phyloP scores from a whole-genome alignment of 2,888 invertebrate species.

The Drosophila infuscata region DNA sequence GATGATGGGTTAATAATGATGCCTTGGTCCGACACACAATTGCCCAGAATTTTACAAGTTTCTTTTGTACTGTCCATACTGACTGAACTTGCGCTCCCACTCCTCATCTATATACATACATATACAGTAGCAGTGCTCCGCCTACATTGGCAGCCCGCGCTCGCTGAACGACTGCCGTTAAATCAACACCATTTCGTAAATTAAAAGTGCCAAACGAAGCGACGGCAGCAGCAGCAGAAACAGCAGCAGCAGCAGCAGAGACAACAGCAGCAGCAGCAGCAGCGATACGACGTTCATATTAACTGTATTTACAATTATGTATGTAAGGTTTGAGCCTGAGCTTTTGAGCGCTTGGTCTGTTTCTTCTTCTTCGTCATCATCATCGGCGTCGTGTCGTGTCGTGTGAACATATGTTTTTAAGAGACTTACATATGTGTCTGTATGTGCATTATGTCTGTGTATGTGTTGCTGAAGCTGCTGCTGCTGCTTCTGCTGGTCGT shows the following conservation, averaged over 20 bases:
- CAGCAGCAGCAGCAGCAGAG: conserved; percentile 11
- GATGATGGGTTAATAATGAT: conserved; percentile 40
- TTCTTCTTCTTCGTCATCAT: background rate
- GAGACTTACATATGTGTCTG: conserved; percentile 14
- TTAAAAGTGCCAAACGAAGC: conserved; percentile 78
- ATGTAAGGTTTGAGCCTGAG: conserved; percentile 15
- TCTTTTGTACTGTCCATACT: conserved; percentile 52
- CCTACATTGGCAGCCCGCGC: conserved; percentile 19
- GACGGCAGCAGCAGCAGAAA: conserved; percentile 27
- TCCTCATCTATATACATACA: no score
- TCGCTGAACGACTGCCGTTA: conserved; percentile 64
- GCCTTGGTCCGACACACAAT: conserved; percentile 61
- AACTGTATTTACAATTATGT: conserved; percentile 78
- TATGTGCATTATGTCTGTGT: conserved; percentile 1
- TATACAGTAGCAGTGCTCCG: background rate
- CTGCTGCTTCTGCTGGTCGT: conserved; percentile 11
- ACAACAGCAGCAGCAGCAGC: conserved; percentile 21
- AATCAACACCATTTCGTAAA: conserved; percentile 83
- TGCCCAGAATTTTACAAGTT: conserved; percentile 67
- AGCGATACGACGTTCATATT: conserved; percentile 62
- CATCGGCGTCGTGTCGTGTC: conserved; percentile 2
- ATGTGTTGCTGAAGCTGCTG: conserved; percentile 3
- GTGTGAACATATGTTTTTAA: conserved; percentile 44
- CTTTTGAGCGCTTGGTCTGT: conserved; percentile 1
- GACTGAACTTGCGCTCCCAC: conserved; percentile 4